Conservation (phyloP, 2,888 invertebrate species). For the Dorcus parallelipipedus region DNA sequence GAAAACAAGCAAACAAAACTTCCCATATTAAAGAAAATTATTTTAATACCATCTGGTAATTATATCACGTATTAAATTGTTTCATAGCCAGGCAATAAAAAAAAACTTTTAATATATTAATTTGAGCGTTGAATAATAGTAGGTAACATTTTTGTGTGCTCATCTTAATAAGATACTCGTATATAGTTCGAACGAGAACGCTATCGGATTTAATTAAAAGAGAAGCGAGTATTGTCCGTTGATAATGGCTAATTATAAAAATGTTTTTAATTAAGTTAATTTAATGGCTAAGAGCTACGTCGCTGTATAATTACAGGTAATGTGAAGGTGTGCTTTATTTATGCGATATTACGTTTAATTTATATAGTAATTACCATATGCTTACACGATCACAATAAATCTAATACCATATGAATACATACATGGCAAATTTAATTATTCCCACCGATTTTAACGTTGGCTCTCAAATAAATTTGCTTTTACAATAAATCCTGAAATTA, state of each 20-base stretch:
- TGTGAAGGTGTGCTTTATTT: constrained; percentile 26
- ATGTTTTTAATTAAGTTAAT: constrained; percentile 30
- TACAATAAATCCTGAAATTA: no score
- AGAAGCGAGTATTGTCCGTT: constrained; percentile 6
- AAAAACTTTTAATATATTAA: no score
- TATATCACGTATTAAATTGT: no score
- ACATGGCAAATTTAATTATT: no score
- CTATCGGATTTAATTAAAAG: constrained; percentile 13
- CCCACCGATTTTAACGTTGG: no score
- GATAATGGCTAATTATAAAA: constrained; percentile 18
- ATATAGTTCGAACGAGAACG: background rate
- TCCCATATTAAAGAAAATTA: background rate
- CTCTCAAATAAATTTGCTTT: no score
- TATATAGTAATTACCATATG: constrained; percentile 19
- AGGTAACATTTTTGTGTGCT: no score
- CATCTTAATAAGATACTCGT: background rate
- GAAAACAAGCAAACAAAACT: background rate
- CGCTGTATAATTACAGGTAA: constrained; percentile 24
- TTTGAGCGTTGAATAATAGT: no score
- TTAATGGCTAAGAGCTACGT: constrained; percentile 23
- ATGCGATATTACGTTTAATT: constrained; percentile 28
- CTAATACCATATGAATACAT: constrained; percentile 2
- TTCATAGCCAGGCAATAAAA: no score
- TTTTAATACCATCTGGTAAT: background rate
- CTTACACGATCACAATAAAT: constrained; percentile 5